A percentile compares a stretch with the other conserved stretches of the same genome.
These are phyloP conservation scores for Bombus haemorrhoidalis DNA, from an alignment of 1,140 invertebrate species.

Conservation along the genomic window DNA sequence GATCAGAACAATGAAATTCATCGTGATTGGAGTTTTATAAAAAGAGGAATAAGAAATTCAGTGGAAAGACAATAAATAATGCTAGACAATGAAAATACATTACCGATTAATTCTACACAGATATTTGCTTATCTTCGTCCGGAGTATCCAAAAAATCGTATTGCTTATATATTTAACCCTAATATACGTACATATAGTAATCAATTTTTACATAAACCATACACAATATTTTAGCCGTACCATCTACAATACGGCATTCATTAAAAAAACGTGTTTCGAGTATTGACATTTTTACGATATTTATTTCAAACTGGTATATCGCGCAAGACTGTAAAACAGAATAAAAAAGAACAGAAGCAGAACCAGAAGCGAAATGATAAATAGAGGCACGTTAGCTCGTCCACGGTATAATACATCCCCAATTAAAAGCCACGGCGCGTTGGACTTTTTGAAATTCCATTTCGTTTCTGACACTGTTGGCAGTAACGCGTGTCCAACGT, in stretches of 20 bases:
- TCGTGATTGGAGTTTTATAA: no score
- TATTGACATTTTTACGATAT: background rate
- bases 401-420: background rate
- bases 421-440: background rate
- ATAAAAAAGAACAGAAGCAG: background rate
- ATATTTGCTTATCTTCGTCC: background rate
- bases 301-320: background rate
- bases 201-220: background rate
- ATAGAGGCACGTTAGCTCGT: background rate
- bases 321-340: background rate
- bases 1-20: no score
- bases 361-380: background rate
- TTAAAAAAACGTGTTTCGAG: background rate
- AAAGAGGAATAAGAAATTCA: no score
- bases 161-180: background rate
- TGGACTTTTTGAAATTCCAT: conserved; percentile 1
- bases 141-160: background rate
- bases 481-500: background rate
- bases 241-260: background rate
- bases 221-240: background rate
- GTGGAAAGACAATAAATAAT: background rate
- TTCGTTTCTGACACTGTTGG: background rate
- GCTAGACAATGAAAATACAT: background rate
- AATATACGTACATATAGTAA: background rate
- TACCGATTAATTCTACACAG: background rate